These are phyloP conservation scores for Progne subis DNA, from an alignment of 2,113 vertebrate species.

Conservation along the genomic window DNA sequence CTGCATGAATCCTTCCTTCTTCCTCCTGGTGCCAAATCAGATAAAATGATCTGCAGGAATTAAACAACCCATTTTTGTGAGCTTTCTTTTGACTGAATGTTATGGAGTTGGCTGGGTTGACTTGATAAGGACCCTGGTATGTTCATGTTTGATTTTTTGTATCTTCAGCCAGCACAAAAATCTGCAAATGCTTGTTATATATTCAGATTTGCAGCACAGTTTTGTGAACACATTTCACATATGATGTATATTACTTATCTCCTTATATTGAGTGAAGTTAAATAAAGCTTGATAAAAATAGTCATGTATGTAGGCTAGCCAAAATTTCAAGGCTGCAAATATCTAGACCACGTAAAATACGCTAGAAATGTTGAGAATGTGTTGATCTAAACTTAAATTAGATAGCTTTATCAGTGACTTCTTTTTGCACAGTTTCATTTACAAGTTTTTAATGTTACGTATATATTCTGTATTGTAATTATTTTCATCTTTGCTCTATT, in stretches of 20 bases:
- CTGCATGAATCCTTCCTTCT: not conserved
- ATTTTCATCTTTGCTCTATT: not conserved
- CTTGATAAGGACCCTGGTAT: rapidly evolving
- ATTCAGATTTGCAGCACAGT: not conserved
- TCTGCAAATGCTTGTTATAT: not conserved
- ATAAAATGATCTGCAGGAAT: not conserved
- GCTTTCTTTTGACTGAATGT: not conserved
- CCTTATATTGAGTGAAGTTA: not conserved
- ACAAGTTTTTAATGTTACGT: not conserved
- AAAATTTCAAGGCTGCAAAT: not conserved
- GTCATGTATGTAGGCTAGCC: not conserved
- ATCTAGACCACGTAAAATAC: not conserved
- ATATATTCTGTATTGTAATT: not conserved
- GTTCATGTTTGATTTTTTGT: not conserved
- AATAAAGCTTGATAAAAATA: not conserved
- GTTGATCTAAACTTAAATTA: not conserved
- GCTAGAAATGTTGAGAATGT: not conserved
- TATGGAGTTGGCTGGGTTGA: not conserved
- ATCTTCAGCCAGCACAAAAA: not conserved
- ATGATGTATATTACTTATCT: not conserved
- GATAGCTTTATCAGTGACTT: not conserved
- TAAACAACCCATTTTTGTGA: not conserved
- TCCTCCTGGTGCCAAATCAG: not conserved
- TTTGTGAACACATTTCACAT: not conserved
- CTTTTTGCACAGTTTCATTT: not conserved